Evolutionary conservation across 2,888 invertebrate species (phyloP).

Genomic region (Andrena bucephala): DNA sequence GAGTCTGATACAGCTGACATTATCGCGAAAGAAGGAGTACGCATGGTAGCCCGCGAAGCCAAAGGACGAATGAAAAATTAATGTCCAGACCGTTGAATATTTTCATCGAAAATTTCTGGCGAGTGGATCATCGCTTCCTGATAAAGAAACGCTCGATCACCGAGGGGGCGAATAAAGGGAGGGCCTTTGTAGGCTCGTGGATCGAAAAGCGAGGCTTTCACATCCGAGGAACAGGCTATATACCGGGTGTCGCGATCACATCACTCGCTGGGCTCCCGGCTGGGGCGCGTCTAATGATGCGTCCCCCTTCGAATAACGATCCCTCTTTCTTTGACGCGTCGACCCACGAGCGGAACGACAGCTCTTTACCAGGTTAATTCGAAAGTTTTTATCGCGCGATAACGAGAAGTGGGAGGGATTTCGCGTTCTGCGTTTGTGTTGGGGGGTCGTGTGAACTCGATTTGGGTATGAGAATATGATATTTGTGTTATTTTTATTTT

Average conservation of each 20-base stretch:
- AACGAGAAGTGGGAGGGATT: not conserved
- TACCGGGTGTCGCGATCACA: conserved; percentile 19
- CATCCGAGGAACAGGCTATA: conserved; percentile 1
- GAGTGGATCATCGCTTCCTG: conserved; percentile 23
- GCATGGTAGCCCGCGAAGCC: not conserved
- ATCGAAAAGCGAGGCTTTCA: conserved; percentile 16
- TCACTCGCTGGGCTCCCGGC: conserved; percentile 43
- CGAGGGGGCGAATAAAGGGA: not conserved
- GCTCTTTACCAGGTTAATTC: conserved; percentile 21
- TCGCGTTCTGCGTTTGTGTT: not conserved
- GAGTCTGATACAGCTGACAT: conserved; percentile 7
- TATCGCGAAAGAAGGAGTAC: conserved; percentile 38
- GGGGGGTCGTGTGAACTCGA: not conserved
- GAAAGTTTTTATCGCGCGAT: conserved; percentile 21
- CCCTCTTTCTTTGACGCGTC: conserved; percentile 32
- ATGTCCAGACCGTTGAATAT: conserved; percentile 33
- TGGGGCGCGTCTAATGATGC: conserved; percentile 60
- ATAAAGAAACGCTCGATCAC: conserved; percentile 49
- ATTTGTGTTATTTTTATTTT: not conserved
- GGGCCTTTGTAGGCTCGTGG: conserved; percentile 6
- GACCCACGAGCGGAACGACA: not conserved
- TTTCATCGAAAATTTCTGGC: conserved; percentile 43
- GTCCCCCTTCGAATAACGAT: conserved; percentile 54
- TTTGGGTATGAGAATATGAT: not conserved
- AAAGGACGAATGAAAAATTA: conserved; percentile 59